These are phyloP conservation scores for Ctenicera cuprea DNA, from an alignment of 2,888 invertebrate genomes.

Conservation along the genomic window DNA sequence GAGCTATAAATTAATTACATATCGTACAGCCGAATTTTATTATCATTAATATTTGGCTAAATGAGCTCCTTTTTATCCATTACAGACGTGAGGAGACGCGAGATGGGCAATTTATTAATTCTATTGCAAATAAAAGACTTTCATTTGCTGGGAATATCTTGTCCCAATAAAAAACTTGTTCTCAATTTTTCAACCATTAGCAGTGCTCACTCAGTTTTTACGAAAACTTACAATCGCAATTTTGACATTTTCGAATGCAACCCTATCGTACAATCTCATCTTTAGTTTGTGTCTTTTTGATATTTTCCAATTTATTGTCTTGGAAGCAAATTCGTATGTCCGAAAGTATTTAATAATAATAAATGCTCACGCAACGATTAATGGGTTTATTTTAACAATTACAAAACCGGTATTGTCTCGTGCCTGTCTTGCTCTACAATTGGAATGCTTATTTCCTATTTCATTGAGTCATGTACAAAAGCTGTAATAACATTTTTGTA, in stretches of 20 bases:
- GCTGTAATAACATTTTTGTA: constrained; percentile 25
- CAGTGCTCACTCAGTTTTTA: neutral
- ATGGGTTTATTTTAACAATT: neutral
- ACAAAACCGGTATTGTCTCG: neutral
- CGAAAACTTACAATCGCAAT: too few species aligned
- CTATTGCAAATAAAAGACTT: constrained; percentile 28
- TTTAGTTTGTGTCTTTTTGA: too few species aligned
- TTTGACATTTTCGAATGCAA: too few species aligned
- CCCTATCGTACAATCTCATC: too few species aligned
- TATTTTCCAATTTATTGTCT: too few species aligned
- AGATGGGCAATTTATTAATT: constrained; percentile 46
- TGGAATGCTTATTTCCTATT: constrained; percentile 1
- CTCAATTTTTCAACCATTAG: constrained; percentile 11
- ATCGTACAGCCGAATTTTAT: constrained; percentile 59
- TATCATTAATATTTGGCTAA: constrained; percentile 61
- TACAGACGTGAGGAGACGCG: constrained; percentile 45
- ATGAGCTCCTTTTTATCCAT: constrained; percentile 49
- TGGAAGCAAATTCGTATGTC: too few species aligned
- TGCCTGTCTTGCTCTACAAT: constrained; percentile 2
- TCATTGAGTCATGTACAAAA: constrained; percentile 11
- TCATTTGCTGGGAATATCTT: constrained; percentile 4
- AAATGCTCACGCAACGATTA: neutral
- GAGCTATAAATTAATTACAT: constrained; percentile 60
- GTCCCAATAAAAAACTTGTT: constrained; percentile 22
- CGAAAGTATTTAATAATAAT: neutral